These are phyloP conservation scores for Euclidia mi DNA, from an alignment of 2,888 invertebrate genomes.

Conservation along the genomic window DNA sequence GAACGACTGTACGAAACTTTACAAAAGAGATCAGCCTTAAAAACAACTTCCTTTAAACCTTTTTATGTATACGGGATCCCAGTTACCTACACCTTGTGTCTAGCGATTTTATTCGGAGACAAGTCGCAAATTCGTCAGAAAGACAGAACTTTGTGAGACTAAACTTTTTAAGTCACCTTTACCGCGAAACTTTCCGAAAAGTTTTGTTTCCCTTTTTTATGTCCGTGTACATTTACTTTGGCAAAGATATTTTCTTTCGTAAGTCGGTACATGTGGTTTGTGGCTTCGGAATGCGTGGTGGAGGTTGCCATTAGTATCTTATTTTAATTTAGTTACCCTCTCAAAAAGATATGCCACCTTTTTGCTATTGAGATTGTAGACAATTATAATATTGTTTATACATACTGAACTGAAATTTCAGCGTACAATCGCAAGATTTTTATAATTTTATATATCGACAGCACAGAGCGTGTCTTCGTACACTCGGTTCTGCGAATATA, in stretches of 20 bases:
- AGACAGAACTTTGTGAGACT: slow-evolving; percentile 22
- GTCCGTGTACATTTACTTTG: slow-evolving; percentile 41
- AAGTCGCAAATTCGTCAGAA: slow-evolving; percentile 42
- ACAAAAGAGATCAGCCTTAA: slow-evolving; percentile 5
- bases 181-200: slow-evolving; percentile 38
- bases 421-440: too few relatives aligned
- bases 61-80: slow-evolving; percentile 2
- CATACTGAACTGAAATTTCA: too few relatives aligned
- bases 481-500: too few relatives aligned
- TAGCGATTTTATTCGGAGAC: slow-evolving; percentile 25
- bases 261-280: slow-evolving; percentile 29
- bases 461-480: too few relatives aligned
- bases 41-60: slow-evolving; percentile 11
- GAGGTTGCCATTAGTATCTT: not conserved
- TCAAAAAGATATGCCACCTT: too few relatives aligned
- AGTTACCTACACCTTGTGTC: slow-evolving; percentile 13
- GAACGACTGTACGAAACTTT: slow-evolving; percentile 10
- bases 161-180: slow-evolving; percentile 37
- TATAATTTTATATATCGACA: too few relatives aligned
- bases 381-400: too few relatives aligned
- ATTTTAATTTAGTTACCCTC: not conserved
- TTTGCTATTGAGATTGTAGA: too few relatives aligned
- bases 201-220: slow-evolving; percentile 44
- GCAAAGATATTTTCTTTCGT: slow-evolving; percentile 35
- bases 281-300: not conserved